Conservation (phyloP, 2,113 vertebrate species). For the Strigops habroptila region DNA sequence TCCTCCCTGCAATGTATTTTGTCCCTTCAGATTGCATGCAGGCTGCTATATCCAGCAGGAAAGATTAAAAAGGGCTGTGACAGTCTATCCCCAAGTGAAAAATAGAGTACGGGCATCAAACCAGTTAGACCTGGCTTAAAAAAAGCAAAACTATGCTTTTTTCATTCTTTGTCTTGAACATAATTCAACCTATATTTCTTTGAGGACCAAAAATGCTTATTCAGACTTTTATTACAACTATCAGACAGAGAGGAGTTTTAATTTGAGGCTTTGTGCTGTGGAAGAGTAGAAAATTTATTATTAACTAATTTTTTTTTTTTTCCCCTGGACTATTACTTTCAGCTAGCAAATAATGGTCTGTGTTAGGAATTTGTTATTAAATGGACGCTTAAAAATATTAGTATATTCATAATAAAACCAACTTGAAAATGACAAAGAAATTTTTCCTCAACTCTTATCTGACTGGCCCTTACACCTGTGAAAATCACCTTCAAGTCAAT, state of each 20-base stretch:
- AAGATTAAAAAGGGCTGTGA: not conserved
- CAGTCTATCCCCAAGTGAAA: not conserved
- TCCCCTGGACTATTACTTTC: not conserved
- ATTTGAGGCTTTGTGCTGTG: not conserved
- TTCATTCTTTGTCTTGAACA: not conserved
- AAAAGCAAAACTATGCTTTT: not conserved
- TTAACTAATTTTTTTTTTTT: not conserved
- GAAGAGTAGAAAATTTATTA: not conserved
- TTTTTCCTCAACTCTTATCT: constrained; percentile 19
- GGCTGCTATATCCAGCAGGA: not conserved
- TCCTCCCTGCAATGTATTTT: not conserved
- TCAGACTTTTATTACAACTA: not conserved
- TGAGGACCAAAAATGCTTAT: not conserved
- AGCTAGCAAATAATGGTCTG: not conserved
- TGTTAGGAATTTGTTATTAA: not conserved
- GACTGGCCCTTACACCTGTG: not conserved
- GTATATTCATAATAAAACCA: not conserved
- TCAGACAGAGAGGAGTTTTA: not conserved
- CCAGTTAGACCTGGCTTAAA: not conserved
- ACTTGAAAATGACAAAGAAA: not conserved
- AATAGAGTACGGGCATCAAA: not conserved
- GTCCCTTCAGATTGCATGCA: not conserved
- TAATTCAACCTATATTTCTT: not conserved
- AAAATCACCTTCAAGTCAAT: constrained; percentile 12
- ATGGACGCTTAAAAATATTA: not conserved